Base-by-base conservation (phyloP, 2,888 invertebrate species). In the Nemoura dubitans region DNA sequence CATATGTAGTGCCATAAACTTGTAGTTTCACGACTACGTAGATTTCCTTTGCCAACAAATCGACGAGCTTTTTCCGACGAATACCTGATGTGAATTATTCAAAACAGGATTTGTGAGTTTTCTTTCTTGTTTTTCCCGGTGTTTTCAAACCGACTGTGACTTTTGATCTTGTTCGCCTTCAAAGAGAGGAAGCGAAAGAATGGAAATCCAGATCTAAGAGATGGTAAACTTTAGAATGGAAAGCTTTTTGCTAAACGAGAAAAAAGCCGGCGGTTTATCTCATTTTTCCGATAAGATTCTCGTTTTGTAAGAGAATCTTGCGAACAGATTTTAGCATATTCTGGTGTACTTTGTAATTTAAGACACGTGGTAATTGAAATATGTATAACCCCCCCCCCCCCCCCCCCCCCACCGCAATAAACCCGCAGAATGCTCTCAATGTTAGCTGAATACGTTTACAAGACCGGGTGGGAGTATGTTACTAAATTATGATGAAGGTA, bases 21-120 rank as follows among this genome's bases (percentile, higher is more conserved):
- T 59, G 16, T 14, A 10, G 10, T 21, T 59, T 59, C 59, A 59
- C 59, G 21, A 1, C 59, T 3, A 21, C 59, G 59, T 59, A 14
- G 16, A 59, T 59, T 59, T 59, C 59, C 59, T 59, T 59, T 59
- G 59, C 6, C 59, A 59, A 59, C 59, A 59, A 59, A 59, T 59
- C 59, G 59, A 59, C 59, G 59, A 59, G 59, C 6, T 59, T 59
- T 59, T 21, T 59, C 59, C 78, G 16, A 1, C 27, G 78, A 27
- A 78, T 78, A 78, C 78, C 26, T 78, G 78, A 78, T 78, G 78
- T 78, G 78, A 78, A 78, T 78, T 78, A 78, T 78, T 78, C 78
- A 78, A 78, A 78, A 59, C 59, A 59, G 59, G 59, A 59, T 59
- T 59, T 59, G 59, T 59, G 59, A 59, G 59, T 59, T 59, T 59